These are phyloP conservation scores for Galeopsomyia nigrocyanea DNA, from an alignment of 2,888 invertebrate species.

Conservation along the genomic window DNA sequence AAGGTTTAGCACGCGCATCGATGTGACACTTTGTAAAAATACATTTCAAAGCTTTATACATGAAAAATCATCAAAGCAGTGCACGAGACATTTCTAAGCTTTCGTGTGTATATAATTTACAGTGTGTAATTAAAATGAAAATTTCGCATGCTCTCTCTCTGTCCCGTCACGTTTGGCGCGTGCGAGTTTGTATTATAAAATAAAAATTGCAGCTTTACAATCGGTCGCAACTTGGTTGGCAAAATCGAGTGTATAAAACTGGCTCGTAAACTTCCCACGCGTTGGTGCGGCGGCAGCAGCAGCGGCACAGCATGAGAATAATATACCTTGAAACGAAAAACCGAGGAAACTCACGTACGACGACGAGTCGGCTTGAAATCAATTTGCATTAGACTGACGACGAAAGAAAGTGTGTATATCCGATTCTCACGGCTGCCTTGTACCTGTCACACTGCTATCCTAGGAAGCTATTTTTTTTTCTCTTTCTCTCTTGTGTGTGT, in stretches of 20 bases:
- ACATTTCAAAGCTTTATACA: not conserved
- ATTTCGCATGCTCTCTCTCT: no score
- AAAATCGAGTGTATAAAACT: no score
- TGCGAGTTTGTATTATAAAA: no score
- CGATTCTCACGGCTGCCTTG: constrained; percentile 30
- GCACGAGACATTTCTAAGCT: constrained; percentile 19
- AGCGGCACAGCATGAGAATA: no score
- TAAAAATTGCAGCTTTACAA: no score
- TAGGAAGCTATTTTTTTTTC: not conserved
- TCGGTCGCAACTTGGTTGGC: no score
- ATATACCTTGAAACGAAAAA: constrained; percentile 1
- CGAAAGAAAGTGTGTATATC: constrained; percentile 4
- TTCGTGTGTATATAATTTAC: no score
- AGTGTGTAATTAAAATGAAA: no score
- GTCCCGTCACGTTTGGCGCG: no score
- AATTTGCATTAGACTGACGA: constrained; percentile 34
- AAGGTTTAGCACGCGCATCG: constrained; percentile 34
- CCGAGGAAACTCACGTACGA: constrained; percentile 34
- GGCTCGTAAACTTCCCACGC: no score
- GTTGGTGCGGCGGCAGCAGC: no score
- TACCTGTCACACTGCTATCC: constrained; percentile 1
- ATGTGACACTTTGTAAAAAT: constrained; percentile 27
- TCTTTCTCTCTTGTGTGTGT: constrained; percentile 3
- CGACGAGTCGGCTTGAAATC: constrained; percentile 2
- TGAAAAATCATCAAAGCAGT: not conserved